Base-by-base conservation (phyloP, 2,113 vertebrate genomes). In the Morphnarchus princeps region DNA sequence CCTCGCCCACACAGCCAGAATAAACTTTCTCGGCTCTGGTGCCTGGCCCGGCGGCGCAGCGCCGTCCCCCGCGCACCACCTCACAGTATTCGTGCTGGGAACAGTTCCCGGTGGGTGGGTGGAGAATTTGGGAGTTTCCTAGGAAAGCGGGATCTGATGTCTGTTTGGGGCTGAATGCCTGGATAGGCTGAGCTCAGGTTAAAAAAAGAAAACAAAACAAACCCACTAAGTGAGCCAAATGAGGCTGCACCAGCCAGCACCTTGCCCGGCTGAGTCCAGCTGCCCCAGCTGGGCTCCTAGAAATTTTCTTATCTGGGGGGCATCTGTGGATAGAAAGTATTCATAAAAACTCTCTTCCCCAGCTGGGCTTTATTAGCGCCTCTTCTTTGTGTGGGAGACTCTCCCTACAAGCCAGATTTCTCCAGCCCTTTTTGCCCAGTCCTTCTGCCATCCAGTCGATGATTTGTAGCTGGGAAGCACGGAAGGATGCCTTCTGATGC, bases 341-440 rank as follows among this genome's bases (percentile, higher is more conserved):
- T 93, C 65, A 63, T 43, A 59, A 55, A 71, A 63, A 6, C 61
- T 52, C 67, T 80, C 82, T 67, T 92, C 49, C 59, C 77, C 92
- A 95, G 81, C 76, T 95, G 92, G 92, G 77, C 83, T 52, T 84
- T 66, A 61, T 89, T 82, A 95, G 32, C 29, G 19, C 65, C 77
- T 93, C 84, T 34, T 19, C 82, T 95, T 84, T 87, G 73, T 62
- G 73, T 38, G 70, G 87, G 87, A 95, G 89, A 90, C 38, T 79
- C 82, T 79, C 91, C 73, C 89, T 65, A 55, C 38, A 43, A 82
- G 73, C 82, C 87, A 89, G 83, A 82, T 91, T 89, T 85, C 89
- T 82, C 89, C 92, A 95, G 83, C 77, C 89, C 32, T 54, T 84
- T 28, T 28, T 62, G 43, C 77, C 73, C 84, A 63, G 78, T 84